A percentile compares a stretch with the other conserved stretches of the same genome.
These are phyloP conservation scores for Anthopleura xanthogrammica DNA, from an alignment of 92 coral and sea anemone genomes.

Conservation along the genomic window DNA sequence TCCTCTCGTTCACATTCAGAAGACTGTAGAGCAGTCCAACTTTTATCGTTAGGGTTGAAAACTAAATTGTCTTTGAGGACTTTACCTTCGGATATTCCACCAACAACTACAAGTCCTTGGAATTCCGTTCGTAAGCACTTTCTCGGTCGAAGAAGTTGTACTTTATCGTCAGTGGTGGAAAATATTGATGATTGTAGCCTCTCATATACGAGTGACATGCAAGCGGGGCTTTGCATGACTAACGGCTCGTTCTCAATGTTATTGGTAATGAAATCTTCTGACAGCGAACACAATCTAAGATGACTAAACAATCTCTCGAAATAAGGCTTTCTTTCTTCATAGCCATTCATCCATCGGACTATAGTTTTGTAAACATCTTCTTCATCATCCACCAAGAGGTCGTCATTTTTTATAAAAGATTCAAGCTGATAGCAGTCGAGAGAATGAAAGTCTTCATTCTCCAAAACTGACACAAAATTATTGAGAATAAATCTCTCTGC, in stretches of 20 bases:
- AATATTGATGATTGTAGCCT: conserved; percentile 26
- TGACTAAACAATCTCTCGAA: conserved; percentile 60
- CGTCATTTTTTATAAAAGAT: conserved; percentile 53
- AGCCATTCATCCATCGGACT: conserved; percentile 67
- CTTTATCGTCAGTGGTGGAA: background rate
- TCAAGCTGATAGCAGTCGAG: conserved; percentile 35
- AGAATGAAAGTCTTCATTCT: conserved; percentile 33
- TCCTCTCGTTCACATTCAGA: conserved; percentile 61
- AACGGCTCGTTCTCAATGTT: conserved; percentile 38
- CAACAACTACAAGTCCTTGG: conserved; percentile 36
- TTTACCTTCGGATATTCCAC: conserved; percentile 55
- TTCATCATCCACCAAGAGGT: conserved; percentile 50
- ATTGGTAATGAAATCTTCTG: conserved; percentile 48
- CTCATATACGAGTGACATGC: conserved; percentile 47
- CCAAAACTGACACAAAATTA: conserved; percentile 50
- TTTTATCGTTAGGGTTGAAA: conserved; percentile 33
- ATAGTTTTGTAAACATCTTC: conserved; percentile 73
- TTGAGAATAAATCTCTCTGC: conserved; percentile 41
- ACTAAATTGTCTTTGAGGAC: conserved; percentile 36
- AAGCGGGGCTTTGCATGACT: conserved; percentile 39
- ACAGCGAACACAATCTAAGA: conserved; percentile 56
- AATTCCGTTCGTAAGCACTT: conserved; percentile 45
- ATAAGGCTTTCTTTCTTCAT: conserved; percentile 37
- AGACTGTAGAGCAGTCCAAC: conserved; percentile 43
- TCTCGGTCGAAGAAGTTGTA: conserved; percentile 28